phyloP scores from a whole-genome alignment of 2,888 invertebrate genomes.

The Euclidia mi region DNA sequence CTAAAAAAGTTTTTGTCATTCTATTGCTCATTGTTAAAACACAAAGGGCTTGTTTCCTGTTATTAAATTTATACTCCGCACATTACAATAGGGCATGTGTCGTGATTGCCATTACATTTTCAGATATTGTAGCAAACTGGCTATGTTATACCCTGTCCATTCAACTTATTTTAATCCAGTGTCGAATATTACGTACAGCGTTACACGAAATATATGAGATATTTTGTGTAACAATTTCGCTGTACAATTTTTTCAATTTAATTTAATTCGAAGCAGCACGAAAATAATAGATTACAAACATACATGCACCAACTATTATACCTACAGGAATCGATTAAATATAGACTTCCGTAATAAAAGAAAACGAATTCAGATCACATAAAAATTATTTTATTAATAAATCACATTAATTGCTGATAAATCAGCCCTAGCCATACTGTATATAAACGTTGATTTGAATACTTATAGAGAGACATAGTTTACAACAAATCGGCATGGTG shows the following conservation, averaged over 20 bases:
- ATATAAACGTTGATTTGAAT: slow-evolving; percentile 7
- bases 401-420: no score
- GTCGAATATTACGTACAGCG: no score
- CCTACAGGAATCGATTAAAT: no score
- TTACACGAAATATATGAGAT: no score
- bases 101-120: slow-evolving; percentile 39
- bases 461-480: no score
- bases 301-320: no score
- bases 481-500: slow-evolving; percentile 19
- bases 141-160: not conserved
- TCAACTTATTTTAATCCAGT: not conserved
- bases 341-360: not conserved
- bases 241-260: no score
- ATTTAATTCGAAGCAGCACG: no score
- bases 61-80: slow-evolving; percentile 73
- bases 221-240: no score
- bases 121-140: slow-evolving; percentile 23
- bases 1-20: slow-evolving; percentile 82
- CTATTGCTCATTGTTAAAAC: slow-evolving; percentile 82
- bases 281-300: no score
- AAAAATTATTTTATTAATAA: no score
- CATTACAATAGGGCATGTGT: slow-evolving; percentile 55
- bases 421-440: no score
- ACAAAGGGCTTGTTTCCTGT: slow-evolving; percentile 84
- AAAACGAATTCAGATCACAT: slow-evolving; percentile 1